Evolutionary conservation across 2,797 vertebrate species (phyloP), one percentile per base, ranked within the genome.

Genomic region (Schizopygopsis malacanthus): DNA sequence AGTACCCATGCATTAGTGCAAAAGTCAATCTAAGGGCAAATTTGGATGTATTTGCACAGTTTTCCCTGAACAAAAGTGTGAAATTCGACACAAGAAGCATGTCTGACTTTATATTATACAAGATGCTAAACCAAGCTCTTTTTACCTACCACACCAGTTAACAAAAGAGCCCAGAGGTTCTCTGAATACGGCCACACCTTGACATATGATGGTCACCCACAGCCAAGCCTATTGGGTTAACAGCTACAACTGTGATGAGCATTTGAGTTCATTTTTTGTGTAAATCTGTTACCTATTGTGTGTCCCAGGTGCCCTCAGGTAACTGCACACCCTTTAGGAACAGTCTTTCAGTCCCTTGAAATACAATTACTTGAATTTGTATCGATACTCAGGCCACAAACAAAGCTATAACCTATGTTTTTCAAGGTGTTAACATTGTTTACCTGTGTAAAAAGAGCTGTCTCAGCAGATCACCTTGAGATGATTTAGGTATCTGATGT

Each of bases 391-490:
- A 50, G 59, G 28, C 1, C 18, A 39, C 87, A 86, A 78, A 85
- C 85, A 87, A 85, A 86, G 80, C 89, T 84, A 80, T 65, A 61
- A 63, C 87, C 70, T 50, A 61, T 90, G 82, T 88, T 69, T 72
- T 81, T 84, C 70, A 79, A 77, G 75, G 85, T 88, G 86, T 76
- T 77, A n/a, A 85, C 69, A 72, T 70, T 87, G 87, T 90, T 88
- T 87, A 87, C 56, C 67, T 20, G 65, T 84, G 87, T 88, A 63
- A 63, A 63, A 63, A 85, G 89, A 82, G 84, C 52, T 84, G 81
- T 87, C 61, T 86, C 72, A 82, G 75, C 83, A 87, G 50, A 84
- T 79, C 85, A 81, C 61, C 86, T 41, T 47, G 45, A 63, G 45
- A 54, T 85, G 81, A 37, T 88, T 73, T 41, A 45, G 81, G 73